These are phyloP conservation scores for Microtus richardsoni DNA, from an alignment of 2,113 vertebrate genomes.

Conservation along the genomic window DNA sequence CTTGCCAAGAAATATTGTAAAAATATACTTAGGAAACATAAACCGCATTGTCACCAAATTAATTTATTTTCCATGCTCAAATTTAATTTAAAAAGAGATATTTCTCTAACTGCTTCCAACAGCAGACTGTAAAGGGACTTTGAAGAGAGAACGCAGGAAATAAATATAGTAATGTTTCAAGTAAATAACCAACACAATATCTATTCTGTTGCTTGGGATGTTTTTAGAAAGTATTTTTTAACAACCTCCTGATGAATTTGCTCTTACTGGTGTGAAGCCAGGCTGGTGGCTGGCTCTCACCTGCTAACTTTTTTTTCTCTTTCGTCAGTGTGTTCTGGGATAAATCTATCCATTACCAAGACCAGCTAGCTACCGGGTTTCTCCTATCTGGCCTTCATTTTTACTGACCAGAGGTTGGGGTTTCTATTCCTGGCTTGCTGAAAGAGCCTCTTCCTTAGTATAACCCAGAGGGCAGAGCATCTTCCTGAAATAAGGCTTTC, in stretches of 20 bases:
- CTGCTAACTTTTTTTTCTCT: background rate
- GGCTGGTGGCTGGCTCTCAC: conserved; percentile 12
- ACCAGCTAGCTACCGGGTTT: background rate
- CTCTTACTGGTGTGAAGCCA: conserved; percentile 59
- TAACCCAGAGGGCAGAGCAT: conserved; percentile 16
- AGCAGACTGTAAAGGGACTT: conserved; percentile 56
- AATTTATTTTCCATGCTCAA: conserved; percentile 70
- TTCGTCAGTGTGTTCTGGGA: background rate
- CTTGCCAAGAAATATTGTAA: conserved; percentile 40
- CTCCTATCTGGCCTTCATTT: background rate
- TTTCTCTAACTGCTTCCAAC: conserved; percentile 65
- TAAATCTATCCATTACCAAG: conserved; percentile 18
- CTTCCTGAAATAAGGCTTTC: conserved; percentile 55
- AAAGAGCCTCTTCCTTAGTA: conserved; percentile 45
- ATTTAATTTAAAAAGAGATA: conserved; percentile 73
- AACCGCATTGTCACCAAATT: conserved; percentile 59
- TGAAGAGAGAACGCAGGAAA: background rate
- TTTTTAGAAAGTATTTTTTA: conserved; percentile 68
- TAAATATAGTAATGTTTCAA: conserved; percentile 71
- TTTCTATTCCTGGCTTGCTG: conserved; percentile 27
- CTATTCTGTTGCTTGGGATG: conserved; percentile 51
- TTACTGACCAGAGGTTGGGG: background rate
- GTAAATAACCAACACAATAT: conserved; percentile 57
- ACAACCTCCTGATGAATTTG: conserved; percentile 43
- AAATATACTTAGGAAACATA: conserved; percentile 65